phyloP scores from a whole-genome alignment of 2,888 invertebrate species.

The Trypoxylon attenuatum region DNA sequence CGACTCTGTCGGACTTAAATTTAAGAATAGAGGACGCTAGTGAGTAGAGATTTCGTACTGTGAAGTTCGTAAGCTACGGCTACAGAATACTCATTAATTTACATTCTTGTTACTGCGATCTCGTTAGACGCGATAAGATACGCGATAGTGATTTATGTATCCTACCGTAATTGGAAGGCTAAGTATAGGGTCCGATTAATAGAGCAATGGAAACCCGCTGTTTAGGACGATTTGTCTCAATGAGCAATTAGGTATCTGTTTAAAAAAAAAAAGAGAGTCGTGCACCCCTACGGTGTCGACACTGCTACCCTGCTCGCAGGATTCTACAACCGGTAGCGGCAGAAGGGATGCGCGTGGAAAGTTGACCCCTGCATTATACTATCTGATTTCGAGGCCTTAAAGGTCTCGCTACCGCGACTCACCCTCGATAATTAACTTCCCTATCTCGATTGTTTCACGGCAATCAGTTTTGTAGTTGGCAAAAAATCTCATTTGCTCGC shows the following conservation, averaged over 20 bases:
- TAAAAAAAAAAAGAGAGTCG: slow-evolving; percentile 21
- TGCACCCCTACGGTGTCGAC: slow-evolving; percentile 16
- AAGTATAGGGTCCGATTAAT: slow-evolving; percentile 30
- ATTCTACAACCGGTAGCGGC: not conserved
- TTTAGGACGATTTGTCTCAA: slow-evolving; percentile 11
- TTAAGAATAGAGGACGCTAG: too few species aligned
- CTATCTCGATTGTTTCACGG: slow-evolving; percentile 44
- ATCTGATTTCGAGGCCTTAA: slow-evolving; percentile 57
- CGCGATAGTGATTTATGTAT: not conserved
- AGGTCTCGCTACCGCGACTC: slow-evolving; percentile 45
- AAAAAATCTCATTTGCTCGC: slow-evolving; percentile 25
- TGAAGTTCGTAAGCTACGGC: too few species aligned
- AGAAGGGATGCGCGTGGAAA: slow-evolving; percentile 17
- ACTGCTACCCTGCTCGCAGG: slow-evolving; percentile 3
- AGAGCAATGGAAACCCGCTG: not conserved
- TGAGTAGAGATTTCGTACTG: too few species aligned
- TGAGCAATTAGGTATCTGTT: slow-evolving; percentile 28
- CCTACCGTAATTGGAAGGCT: slow-evolving; percentile 12
- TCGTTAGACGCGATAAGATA: slow-evolving; percentile 11
- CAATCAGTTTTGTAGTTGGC: slow-evolving; percentile 39
- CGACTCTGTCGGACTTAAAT: too few species aligned
- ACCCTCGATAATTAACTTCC: slow-evolving; percentile 53
- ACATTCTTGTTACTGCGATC: not conserved
- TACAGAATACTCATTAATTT: not conserved
- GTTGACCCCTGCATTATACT: slow-evolving; percentile 53